Evolutionary conservation across 2,113 vertebrate species (phyloP).

Genomic region (Stictonetta naevosa): DNA sequence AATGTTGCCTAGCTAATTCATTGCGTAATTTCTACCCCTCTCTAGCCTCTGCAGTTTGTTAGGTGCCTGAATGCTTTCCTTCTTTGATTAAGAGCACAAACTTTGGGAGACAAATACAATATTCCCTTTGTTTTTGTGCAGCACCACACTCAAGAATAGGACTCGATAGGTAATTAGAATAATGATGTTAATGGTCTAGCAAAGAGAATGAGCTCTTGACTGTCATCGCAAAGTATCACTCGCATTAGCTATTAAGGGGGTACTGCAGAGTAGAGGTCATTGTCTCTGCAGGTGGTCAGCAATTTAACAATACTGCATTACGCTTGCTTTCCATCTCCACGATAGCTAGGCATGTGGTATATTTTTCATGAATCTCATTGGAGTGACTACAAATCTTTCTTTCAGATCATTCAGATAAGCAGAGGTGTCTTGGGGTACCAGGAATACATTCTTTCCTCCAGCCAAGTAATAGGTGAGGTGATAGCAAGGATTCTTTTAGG

Average conservation of each 20-base stretch:
- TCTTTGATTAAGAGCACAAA: conserved; percentile 24
- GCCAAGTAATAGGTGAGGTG: neutral
- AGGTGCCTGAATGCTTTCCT: conserved; percentile 13
- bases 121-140: conserved; percentile 63
- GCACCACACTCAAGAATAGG: neutral
- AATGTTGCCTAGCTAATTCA: neutral
- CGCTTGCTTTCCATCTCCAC: neutral
- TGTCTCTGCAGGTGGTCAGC: conserved; percentile 55
- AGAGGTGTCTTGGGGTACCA: neutral
- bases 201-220: conserved; percentile 46
- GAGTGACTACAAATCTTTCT: neutral
- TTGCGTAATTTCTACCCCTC: neutral
- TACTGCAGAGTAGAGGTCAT: neutral
- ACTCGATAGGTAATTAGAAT: conserved; percentile 45
- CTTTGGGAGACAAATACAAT: conserved; percentile 23
- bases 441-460: neutral
- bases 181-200: conserved; percentile 21
- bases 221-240: neutral
- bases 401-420: neutral
- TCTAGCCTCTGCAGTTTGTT: neutral
- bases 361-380: neutral
- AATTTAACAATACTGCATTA: neutral
- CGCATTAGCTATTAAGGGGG: neutral
- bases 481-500: neutral
- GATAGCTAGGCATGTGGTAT: neutral